Base-by-base conservation (phyloP, 37 sponge, comb jelly and placozoan species). In the Chondrosia reniformis region DNA sequence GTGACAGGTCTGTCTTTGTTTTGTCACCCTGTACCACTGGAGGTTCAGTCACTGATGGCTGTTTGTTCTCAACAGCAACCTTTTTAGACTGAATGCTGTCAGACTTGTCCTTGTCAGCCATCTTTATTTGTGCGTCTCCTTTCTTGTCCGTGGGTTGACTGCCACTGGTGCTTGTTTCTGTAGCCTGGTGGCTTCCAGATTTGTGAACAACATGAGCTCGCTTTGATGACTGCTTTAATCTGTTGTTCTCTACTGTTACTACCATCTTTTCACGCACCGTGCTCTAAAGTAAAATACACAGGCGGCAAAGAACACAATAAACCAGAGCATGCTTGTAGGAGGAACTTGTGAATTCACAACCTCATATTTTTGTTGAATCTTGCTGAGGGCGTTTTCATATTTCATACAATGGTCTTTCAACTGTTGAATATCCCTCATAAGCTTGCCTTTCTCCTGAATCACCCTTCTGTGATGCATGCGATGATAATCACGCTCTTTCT, bases 401-500 rank as follows among this genome's bases (percentile, higher is more conserved):
- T 43, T n/a, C 31, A 58, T 25, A 83, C 79, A 85, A 63, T 94
- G 98, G 27, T 87, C 54, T 82, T 87, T 89, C 67, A 97, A 22
- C 89, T 76, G 85, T 46, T 91, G 87, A 12, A 96, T 74, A 38
- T 91, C 93, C 4, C 59, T 39, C 37, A 91, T 31, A 61, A 97
- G 80, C 56, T 67, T 87, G 17, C 89, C 79, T 73, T 94, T 97
- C 83, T 97, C 98, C 81, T 97, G 98, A 0, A 89, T 49, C 0
- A 89, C 75, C 59, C 93, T 76, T 4, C 89, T 75, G 82, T 97
- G 98, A 74, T 97, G 95, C 98, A 97, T 97, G 54, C 98, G 82
- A 36, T 97, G 98, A 73, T 85, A 97, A 69, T 97, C 95, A 32
- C 98, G 71, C 81, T 97, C 98, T 75, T 97, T 97, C 85, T 87